Percentiles rank a stretch among this genome's conserved stretches.
Conservation (phyloP, 2,888 invertebrate genomes). For the Leucophora obtusa region DNA sequence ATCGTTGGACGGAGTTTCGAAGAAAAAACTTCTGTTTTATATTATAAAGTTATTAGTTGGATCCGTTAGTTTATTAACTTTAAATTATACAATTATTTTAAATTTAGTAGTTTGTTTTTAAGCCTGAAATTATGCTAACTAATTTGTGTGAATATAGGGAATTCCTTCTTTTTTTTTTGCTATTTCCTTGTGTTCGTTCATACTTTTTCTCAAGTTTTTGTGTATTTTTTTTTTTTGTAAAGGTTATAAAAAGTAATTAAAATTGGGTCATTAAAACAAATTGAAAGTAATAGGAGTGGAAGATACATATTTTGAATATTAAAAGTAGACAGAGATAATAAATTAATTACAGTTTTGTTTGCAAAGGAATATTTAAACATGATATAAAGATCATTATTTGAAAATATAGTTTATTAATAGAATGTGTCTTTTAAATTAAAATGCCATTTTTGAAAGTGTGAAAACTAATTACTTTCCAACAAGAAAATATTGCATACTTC, state of each 20-base stretch:
- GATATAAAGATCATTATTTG: not conserved
- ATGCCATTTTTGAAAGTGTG: not conserved
- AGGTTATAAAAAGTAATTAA: conserved; percentile 39
- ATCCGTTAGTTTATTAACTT: conserved; percentile 19
- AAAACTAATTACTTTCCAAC: not conserved
- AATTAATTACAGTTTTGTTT: not conserved
- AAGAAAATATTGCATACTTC: conserved; percentile 48
- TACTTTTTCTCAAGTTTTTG: not conserved
- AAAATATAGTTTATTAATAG: not conserved
- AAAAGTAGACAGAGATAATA: not conserved
- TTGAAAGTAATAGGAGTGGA: conserved; percentile 17
- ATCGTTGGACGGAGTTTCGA: conserved; percentile 9
- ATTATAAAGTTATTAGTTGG: conserved; percentile 24
- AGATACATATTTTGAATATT: not conserved
- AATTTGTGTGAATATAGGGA: conserved; percentile 28
- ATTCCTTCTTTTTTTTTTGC: not conserved
- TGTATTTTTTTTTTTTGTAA: not conserved
- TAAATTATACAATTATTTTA: conserved; percentile 31
- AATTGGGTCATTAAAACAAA: conserved; percentile 57
- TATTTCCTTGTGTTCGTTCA: not conserved
- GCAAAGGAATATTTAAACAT: not conserved
- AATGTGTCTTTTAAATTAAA: not conserved
- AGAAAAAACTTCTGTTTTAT: conserved; percentile 1
- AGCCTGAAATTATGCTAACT: conserved; percentile 46
- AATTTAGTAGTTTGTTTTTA: conserved; percentile 6